A percentile compares a stretch with the other conserved stretches of the same genome.
Conservation (phyloP, 2,113 vertebrate species). For the Irena cyanogastra region DNA sequence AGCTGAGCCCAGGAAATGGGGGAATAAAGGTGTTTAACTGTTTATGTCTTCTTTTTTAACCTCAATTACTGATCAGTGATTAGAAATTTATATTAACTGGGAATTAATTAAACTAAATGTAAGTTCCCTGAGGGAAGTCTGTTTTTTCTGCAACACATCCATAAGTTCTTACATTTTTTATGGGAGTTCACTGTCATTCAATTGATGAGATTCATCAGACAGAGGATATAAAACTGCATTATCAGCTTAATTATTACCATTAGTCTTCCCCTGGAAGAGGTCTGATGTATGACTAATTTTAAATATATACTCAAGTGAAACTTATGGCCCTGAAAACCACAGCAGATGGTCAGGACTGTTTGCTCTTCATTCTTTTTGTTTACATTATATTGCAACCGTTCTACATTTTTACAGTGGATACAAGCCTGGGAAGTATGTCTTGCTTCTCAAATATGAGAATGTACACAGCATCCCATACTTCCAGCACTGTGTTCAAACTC, state of each 20-base stretch:
- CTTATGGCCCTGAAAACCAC: neutral
- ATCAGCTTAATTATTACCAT: neutral
- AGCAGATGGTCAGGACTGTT: neutral
- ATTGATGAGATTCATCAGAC: neutral
- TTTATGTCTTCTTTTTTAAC: neutral
- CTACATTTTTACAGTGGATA: neutral
- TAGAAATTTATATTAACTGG: neutral
- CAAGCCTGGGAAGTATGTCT: neutral
- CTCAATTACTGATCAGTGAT: neutral
- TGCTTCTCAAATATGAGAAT: neutral
- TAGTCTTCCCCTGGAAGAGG: neutral
- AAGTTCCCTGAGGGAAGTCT: neutral
- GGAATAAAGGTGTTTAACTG: neutral
- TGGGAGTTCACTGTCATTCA: neutral
- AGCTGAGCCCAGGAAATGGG: neutral
- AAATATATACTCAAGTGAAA: neutral
- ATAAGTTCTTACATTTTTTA: conserved; percentile 11
- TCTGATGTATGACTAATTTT: neutral
- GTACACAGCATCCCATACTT: neutral
- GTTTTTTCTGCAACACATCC: neutral
- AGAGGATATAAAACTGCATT: neutral
- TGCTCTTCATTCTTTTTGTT: neutral
- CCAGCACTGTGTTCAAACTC: neutral
- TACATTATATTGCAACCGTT: neutral
- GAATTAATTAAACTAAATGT: neutral